A percentile compares a stretch with the other conserved stretches of the same genome.
Conservation (phyloP, 1,140 invertebrate genomes). For the Zaprionus gabonicus region DNA sequence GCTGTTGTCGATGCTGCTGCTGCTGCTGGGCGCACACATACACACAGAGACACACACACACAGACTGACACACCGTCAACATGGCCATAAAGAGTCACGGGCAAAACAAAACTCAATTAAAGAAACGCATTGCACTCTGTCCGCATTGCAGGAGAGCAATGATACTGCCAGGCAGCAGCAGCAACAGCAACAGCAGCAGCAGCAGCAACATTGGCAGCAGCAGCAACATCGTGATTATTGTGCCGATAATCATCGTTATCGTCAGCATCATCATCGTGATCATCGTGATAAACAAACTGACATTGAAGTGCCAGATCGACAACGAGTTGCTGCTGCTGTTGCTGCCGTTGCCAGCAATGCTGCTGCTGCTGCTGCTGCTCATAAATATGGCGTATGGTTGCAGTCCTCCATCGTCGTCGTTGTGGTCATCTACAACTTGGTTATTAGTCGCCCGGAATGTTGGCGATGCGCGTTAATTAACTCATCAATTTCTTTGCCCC, state of each 20-base stretch:
- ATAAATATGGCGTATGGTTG: conserved; percentile 72
- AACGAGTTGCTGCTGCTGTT: conserved; percentile 45
- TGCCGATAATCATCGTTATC: conserved; percentile 36
- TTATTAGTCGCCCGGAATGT: conserved; percentile 82
- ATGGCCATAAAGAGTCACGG: conserved; percentile 51
- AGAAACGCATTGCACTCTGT: conserved; percentile 72
- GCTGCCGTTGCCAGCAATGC: conserved; percentile 7
- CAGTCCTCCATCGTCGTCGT: conserved; percentile 33
- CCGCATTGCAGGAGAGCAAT: conserved; percentile 54
- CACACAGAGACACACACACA: conserved; percentile 36
- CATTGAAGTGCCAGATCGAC: conserved; percentile 81
- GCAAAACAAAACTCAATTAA: conserved; percentile 82
- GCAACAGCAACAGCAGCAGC: conserved; percentile 16
- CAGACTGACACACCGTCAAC: conserved; percentile 60
- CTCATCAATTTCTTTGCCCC: conserved; percentile 75
- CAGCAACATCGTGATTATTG: conserved; percentile 27
- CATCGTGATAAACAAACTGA: conserved; percentile 77
- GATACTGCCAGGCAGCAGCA: conserved; percentile 54
- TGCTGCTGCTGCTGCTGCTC: conserved; percentile 44
- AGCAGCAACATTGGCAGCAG: conserved; percentile 12
- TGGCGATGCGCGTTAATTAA: conserved; percentile 82
- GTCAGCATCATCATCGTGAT: conserved; percentile 37
- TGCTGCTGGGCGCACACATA: conserved; percentile 42
- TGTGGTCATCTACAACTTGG: conserved; percentile 77
- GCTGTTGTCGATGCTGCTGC: conserved; percentile 25